Percentiles rank a stretch among this genome's conserved stretches.
These are phyloP conservation scores for Hyperoplus lanceolatus DNA, from an alignment of 2,797 vertebrate genomes.

Conservation along the genomic window DNA sequence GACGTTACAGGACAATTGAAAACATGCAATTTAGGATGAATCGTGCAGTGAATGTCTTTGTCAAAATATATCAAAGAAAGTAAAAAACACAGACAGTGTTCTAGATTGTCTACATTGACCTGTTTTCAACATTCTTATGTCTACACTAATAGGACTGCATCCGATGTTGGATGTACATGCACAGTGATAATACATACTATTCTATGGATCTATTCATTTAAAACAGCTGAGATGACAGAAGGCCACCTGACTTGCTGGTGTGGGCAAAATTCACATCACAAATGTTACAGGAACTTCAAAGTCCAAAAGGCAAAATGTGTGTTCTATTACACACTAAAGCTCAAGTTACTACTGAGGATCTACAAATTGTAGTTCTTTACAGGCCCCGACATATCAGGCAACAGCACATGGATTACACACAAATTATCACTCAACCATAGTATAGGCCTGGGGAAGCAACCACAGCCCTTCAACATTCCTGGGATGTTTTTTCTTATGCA, in stretches of 20 bases:
- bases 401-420: constrained; percentile 1
- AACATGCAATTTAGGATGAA: no score
- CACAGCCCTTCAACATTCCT: constrained; percentile 4
- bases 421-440: not conserved
- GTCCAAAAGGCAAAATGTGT: not conserved
- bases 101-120: no score
- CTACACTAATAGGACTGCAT: no score
- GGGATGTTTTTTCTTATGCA: not conserved
- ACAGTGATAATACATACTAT: no score
- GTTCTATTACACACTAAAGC: not conserved
- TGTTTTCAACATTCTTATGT: no score
- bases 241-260: not conserved
- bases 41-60: no score
- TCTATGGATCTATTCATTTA: no score
- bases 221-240: no score
- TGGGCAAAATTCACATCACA: not conserved
- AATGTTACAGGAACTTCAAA: not conserved
- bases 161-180: no score
- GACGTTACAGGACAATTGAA: no score
- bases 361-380: not conserved
- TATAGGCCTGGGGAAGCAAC: not conserved
- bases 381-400: constrained; percentile 12
- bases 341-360: not conserved
- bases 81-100: no score
- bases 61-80: no score